A percentile compares a stretch with the other conserved stretches of the same genome.
Evolutionary conservation across 2,113 vertebrate genomes (phyloP).

Genomic region (Cryptotis parvus): DNA sequence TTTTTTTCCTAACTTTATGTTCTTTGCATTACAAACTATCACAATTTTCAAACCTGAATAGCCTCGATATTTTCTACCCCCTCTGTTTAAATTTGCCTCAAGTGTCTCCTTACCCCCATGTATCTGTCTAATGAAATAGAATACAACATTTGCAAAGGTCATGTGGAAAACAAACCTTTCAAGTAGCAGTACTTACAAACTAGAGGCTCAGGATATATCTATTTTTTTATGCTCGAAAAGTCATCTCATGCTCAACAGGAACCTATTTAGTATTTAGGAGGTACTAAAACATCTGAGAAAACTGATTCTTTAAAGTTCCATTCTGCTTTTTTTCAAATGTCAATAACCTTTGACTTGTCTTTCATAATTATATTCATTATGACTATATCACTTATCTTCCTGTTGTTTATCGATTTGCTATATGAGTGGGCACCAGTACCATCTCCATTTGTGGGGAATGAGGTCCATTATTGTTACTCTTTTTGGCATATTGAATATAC

Average conservation of each 20-base stretch:
- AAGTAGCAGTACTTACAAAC: background rate
- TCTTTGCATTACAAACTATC: slow-evolving; percentile 39
- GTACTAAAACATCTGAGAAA: background rate
- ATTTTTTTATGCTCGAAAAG: background rate
- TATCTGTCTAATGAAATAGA: slow-evolving; percentile 17
- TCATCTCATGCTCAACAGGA: background rate
- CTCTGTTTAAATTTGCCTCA: background rate
- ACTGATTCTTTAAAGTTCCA: background rate
- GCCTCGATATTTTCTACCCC: background rate
- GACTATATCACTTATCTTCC: too few relatives aligned
- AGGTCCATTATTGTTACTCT: too few relatives aligned
- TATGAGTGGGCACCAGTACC: too few relatives aligned
- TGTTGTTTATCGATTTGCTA: too few relatives aligned
- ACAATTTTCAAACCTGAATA: slow-evolving; percentile 8
- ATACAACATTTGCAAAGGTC: slow-evolving; percentile 49
- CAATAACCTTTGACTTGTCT: background rate
- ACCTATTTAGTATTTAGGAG: background rate
- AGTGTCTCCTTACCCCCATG: background rate
- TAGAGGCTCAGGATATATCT: background rate
- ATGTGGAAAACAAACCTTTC: background rate
- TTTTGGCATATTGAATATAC: too few relatives aligned
- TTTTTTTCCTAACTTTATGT: background rate
- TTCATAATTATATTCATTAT: background rate
- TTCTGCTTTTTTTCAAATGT: slow-evolving; percentile 7
- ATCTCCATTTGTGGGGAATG: too few relatives aligned